Conservation (phyloP, 1,140 invertebrate species). For the Subanguina moxae region DNA sequence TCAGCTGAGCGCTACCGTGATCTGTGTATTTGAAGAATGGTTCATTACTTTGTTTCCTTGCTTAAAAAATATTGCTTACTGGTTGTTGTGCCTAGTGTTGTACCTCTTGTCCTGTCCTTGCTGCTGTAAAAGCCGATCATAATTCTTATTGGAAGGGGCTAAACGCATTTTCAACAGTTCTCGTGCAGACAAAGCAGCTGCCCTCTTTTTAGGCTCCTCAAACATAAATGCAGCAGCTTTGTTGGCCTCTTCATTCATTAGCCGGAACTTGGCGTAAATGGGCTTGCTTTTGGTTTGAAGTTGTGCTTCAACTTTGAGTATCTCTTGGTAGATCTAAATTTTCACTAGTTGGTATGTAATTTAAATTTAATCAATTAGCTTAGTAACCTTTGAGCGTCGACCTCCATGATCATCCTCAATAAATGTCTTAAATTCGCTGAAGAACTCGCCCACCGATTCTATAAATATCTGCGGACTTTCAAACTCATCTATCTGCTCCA, state of each 20-base stretch:
- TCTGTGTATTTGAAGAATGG: no score
- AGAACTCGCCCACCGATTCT: neutral
- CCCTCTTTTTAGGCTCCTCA: neutral
- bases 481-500: no score
- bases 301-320: neutral
- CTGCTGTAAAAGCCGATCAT: neutral
- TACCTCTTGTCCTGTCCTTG: neutral
- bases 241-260: neutral
- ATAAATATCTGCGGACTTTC: no score
- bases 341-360: neutral
- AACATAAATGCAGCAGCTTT: neutral
- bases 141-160: neutral
- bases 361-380: neutral
- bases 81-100: constrained; percentile 3
- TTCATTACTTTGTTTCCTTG: no score
- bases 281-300: constrained; percentile 1
- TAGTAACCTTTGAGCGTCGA: neutral
- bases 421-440: neutral
- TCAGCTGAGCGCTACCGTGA: no score
- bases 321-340: constrained; percentile 2
- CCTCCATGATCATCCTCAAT: neutral
- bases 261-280: neutral
- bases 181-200: neutral
- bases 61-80: neutral
- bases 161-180: neutral